Percentiles rank a stretch among this genome's conserved stretches.
Conservation (phyloP, 2,888 invertebrate species). For the Nephrotoma flavescens region DNA sequence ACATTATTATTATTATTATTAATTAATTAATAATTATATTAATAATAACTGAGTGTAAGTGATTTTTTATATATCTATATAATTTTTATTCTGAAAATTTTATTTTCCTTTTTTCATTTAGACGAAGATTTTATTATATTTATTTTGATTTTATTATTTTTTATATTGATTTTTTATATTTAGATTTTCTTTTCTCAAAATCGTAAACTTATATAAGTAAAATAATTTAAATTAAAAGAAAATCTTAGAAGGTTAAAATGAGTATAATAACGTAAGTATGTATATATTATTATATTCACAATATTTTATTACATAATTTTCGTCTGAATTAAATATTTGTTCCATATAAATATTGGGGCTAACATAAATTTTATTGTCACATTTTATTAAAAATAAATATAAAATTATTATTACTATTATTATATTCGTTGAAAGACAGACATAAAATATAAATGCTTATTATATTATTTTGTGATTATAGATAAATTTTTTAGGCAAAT, state of each 20-base stretch:
- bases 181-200: neutral
- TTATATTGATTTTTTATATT: neutral
- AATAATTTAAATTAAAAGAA: neutral
- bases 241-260: neutral
- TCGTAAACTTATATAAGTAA: neutral
- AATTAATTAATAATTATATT: neutral
- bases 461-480: neutral
- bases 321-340: neutral
- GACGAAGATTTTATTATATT: neutral
- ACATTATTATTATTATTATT: neutral
- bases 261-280: neutral
- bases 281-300: neutral
- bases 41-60: neutral
- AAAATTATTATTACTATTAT: neutral
- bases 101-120: neutral
- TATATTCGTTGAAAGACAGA: neutral
- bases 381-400: neutral
- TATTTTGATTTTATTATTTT: neutral
- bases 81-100: neutral
- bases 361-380: neutral
- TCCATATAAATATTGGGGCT: neutral
- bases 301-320: neutral
- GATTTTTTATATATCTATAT: neutral
- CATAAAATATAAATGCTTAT: neutral
- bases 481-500: neutral